Conservation (phyloP, 2,888 invertebrate genomes). For the Spatulosminthurus flaviceps region DNA sequence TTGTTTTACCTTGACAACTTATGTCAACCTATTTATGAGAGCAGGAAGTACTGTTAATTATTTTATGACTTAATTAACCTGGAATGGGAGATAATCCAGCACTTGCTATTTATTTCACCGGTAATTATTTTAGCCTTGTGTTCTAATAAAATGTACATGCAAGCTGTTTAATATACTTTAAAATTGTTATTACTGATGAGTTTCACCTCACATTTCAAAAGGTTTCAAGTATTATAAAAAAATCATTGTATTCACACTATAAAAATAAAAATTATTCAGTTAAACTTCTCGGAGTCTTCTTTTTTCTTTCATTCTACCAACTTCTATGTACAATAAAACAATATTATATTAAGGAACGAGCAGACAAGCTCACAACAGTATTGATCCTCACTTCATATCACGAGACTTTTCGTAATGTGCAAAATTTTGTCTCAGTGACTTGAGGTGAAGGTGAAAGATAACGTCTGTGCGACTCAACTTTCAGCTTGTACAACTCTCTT, state of each 20-base stretch:
- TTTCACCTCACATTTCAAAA: constrained; percentile 2
- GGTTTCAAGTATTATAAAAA: background rate
- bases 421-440: too few relatives aligned
- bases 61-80: background rate
- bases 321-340: background rate
- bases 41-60: background rate
- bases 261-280: background rate
- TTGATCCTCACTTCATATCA: too few relatives aligned
- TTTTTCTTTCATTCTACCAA: background rate
- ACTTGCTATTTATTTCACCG: background rate
- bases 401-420: too few relatives aligned
- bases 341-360: too few relatives aligned
- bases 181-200: background rate
- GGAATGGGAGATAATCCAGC: background rate
- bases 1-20: background rate
- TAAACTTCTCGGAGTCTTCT: background rate
- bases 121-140: background rate
- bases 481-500: too few relatives aligned
- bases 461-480: too few relatives aligned
- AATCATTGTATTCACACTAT: background rate
- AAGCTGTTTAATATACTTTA: background rate
- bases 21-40: too few relatives aligned
- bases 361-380: too few relatives aligned
- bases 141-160: too few relatives aligned
- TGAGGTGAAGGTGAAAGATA: too few relatives aligned